These are phyloP conservation scores for Calyptomena viridis DNA, from an alignment of 2,113 vertebrate genomes.

Conservation along the genomic window DNA sequence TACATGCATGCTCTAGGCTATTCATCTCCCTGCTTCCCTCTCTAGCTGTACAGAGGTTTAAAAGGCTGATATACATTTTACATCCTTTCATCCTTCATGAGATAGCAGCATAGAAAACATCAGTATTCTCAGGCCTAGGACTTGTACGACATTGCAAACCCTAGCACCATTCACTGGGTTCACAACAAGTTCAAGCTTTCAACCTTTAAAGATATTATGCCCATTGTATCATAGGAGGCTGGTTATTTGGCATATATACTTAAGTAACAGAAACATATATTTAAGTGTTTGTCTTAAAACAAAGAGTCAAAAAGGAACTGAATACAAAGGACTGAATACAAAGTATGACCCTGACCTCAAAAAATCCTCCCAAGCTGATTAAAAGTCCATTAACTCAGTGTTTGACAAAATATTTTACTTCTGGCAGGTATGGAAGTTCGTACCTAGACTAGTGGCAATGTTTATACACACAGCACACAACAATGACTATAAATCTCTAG, in stretches of 20 bases:
- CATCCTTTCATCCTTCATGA: background rate
- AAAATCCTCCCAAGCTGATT: background rate
- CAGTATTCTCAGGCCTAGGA: background rate
- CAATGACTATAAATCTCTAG: slow-evolving; percentile 52
- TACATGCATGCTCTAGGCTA: background rate
- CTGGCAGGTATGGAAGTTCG: background rate
- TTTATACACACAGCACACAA: slow-evolving; percentile 29
- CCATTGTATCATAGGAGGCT: background rate
- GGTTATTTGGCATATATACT: background rate
- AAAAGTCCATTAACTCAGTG: slow-evolving; percentile 22
- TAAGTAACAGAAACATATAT: background rate
- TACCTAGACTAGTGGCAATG: background rate
- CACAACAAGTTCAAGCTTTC: background rate
- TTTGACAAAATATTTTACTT: slow-evolving; percentile 38
- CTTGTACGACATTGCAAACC: fast-evolving
- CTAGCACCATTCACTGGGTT: background rate
- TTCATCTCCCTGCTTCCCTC: background rate
- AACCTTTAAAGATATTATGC: background rate
- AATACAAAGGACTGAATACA: background rate
- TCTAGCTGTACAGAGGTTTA: background rate
- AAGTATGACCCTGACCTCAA: background rate
- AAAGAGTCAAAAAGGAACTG: background rate
- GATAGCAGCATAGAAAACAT: background rate
- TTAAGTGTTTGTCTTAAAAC: background rate
- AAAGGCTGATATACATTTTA: background rate